Percentiles rank a stretch among this genome's conserved stretches.
phyloP scores from a whole-genome alignment of 2,888 invertebrate genomes.

The Drosophila planitibia region DNA sequence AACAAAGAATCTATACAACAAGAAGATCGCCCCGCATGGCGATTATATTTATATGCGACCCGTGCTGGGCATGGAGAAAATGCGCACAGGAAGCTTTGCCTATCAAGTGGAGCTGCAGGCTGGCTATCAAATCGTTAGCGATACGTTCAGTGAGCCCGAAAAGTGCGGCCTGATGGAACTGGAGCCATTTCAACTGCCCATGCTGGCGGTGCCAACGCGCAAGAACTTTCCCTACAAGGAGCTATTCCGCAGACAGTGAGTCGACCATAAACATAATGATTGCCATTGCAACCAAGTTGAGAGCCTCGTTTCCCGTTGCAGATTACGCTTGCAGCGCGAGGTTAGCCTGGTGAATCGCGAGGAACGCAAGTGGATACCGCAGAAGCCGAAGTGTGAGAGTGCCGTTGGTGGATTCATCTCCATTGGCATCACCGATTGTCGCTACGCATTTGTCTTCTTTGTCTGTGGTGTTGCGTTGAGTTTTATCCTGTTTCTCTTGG shows the following conservation, averaged over 20 bases:
- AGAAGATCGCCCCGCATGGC: conserved; percentile 87
- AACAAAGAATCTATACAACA: conserved; percentile 86
- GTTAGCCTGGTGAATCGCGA: conserved; percentile 86
- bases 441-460: conserved; percentile 86
- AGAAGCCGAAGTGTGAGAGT: conserved; percentile 86
- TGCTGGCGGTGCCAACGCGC: conserved; percentile 86
- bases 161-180: conserved; percentile 88
- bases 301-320: conserved; percentile 53
- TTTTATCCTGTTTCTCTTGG: conserved; percentile 66
- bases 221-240: conserved; percentile 88
- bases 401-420: conserved; percentile 86
- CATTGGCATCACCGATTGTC: conserved; percentile 87
- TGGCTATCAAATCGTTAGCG: conserved; percentile 88
- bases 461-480: conserved; percentile 76
- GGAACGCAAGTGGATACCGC: conserved; percentile 87
- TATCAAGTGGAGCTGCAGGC: conserved; percentile 88
- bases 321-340: conserved; percentile 88
- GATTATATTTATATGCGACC: conserved; percentile 87
- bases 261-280: background rate
- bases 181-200: conserved; percentile 87
- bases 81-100: conserved; percentile 87
- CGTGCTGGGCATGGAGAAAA: conserved; percentile 86
- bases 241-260: conserved; percentile 85
- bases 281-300: background rate
- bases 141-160: conserved; percentile 88